A percentile compares a stretch with the other conserved stretches of the same genome.
Evolutionary conservation across 2,888 invertebrate species (phyloP).

Genomic region (Drosophila borborema): DNA sequence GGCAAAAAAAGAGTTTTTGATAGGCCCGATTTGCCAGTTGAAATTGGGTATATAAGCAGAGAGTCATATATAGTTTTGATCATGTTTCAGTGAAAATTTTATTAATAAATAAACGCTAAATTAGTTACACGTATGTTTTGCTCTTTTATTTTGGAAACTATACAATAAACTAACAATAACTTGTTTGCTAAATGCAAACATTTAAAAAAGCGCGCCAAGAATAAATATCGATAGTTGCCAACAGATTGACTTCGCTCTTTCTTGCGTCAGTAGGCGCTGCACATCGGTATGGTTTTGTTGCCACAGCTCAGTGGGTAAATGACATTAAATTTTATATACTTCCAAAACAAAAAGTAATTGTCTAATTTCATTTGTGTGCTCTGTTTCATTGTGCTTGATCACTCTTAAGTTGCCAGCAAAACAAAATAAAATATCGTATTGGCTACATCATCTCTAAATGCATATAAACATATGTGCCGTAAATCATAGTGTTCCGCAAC

Average conservation of each 20-base stretch:
- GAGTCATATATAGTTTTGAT: conserved; percentile 47
- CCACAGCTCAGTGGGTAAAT: neutral
- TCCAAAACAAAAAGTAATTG: neutral
- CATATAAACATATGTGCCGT: conserved; percentile 5
- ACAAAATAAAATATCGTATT: neutral
- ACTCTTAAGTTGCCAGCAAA: neutral
- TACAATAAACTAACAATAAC: neutral
- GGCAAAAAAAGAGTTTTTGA: conserved; percentile 32
- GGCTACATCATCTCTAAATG: conserved; percentile 29
- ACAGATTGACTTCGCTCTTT: neutral
- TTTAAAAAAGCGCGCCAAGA: conserved; percentile 11
- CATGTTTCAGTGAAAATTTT: conserved; percentile 68
- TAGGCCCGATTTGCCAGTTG: conserved; percentile 53
- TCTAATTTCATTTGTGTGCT: neutral
- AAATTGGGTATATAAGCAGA: conserved; percentile 42
- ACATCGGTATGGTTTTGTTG: neutral
- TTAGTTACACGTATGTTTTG: conserved; percentile 28
- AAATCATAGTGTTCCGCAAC: conserved; percentile 2
- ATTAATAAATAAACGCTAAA: conserved; percentile 65
- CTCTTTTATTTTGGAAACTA: neutral
- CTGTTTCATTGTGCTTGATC: neutral
- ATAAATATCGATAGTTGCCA: neutral
- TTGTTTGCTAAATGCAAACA: neutral
- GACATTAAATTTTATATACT: neutral
- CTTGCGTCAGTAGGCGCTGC: conserved; percentile 15